These are phyloP conservation scores for Cynocephalus volans DNA, from an alignment of 2,113 vertebrate species.

Conservation along the genomic window DNA sequence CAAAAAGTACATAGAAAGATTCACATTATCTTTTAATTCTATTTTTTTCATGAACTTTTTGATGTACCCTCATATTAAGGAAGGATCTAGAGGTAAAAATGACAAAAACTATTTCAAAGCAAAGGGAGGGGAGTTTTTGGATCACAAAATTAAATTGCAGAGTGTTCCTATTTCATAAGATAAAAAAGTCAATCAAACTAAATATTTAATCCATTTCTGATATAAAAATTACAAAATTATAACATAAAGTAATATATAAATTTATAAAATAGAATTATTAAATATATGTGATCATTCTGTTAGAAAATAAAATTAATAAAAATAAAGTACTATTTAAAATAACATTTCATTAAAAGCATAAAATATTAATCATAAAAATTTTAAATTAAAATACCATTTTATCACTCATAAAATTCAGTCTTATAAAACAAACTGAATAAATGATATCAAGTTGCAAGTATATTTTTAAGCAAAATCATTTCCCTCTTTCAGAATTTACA, in stretches of 20 bases:
- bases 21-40: too few relatives aligned
- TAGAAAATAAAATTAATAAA: slow-evolving; percentile 46
- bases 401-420: not conserved
- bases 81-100: not conserved
- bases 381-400: not conserved
- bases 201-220: not conserved
- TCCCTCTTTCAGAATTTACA: not conserved
- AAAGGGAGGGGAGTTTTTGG: not conserved
- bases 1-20: too few relatives aligned
- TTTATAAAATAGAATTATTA: not conserved
- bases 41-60: too few relatives aligned
- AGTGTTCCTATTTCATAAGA: not conserved
- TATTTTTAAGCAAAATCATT: not conserved
- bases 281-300: not conserved
- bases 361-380: not conserved
- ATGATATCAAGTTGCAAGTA: not conserved
- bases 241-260: not conserved
- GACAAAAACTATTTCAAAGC: slow-evolving; percentile 4
- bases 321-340: not conserved
- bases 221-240: not conserved
- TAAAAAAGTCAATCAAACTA: not conserved
- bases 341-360: not conserved
- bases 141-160: not conserved
- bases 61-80: not conserved
- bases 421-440: not conserved